Percentiles rank a stretch among this genome's conserved stretches.
Conservation (phyloP, 1,140 invertebrate species). For the Bombus pyrosoma region DNA sequence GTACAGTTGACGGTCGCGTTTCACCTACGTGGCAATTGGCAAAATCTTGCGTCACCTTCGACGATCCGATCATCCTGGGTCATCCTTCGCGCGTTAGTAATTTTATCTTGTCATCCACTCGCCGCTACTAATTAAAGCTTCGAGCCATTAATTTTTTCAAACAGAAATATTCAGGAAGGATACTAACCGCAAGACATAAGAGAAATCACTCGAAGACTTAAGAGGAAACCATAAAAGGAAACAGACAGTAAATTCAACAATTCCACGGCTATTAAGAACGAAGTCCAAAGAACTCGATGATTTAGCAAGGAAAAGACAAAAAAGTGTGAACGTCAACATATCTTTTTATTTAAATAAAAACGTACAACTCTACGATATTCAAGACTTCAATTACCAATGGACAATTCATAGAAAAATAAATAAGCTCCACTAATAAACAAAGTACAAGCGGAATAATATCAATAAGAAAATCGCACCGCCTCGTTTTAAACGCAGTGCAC, state of each 20-base stretch:
- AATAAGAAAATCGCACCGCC: background rate
- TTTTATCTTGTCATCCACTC: no score
- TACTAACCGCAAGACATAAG: no score
- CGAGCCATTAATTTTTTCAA: background rate
- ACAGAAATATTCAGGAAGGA: background rate
- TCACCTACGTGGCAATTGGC: background rate
- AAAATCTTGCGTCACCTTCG: background rate
- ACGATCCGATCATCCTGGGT: background rate
- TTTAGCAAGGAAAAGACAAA: no score
- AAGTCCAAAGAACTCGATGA: background rate
- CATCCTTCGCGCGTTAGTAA: background rate
- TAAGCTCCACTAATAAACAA: background rate
- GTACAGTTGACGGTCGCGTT: background rate
- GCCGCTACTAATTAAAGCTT: background rate
- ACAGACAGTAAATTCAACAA: background rate
- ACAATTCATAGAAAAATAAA: background rate
- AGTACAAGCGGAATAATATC: background rate
- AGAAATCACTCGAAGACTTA: background rate
- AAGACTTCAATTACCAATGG: background rate
- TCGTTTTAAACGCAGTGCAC: background rate
- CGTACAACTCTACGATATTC: background rate
- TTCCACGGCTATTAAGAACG: background rate
- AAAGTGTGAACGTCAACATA: background rate
- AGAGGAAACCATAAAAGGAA: background rate
- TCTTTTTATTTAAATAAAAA: background rate